A percentile compares a stretch with the other conserved stretches of the same genome.
These are phyloP conservation scores for Sarcoramphus papa DNA, from an alignment of 2,797 vertebrate species.

Conservation along the genomic window DNA sequence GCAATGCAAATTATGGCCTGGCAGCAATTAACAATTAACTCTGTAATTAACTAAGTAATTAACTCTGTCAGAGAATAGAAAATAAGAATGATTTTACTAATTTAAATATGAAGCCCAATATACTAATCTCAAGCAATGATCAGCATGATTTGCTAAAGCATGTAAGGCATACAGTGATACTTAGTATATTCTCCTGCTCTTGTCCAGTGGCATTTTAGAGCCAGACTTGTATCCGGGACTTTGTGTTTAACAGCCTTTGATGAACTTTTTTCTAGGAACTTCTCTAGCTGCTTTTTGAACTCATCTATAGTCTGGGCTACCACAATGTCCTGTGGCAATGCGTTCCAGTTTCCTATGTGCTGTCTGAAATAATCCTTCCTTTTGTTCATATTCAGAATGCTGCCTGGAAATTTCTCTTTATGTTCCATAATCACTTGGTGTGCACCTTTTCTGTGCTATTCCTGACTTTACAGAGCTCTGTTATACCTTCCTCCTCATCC, in stretches of 20 bases:
- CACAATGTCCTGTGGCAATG: neutral
- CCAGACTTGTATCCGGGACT: neutral
- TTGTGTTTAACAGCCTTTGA: neutral
- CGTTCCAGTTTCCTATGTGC: neutral
- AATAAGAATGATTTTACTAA: neutral
- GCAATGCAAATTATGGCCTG: neutral
- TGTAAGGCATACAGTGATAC: neutral
- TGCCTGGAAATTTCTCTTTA: neutral
- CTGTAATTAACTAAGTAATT: neutral
- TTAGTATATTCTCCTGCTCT: neutral
- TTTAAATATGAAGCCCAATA: neutral
- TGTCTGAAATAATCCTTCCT: neutral
- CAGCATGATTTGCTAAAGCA: neutral
- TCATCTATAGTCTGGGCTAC: neutral
- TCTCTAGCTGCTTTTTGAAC: neutral
- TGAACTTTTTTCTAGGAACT: neutral
- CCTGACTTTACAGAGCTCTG: neutral
- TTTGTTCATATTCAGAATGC: neutral
- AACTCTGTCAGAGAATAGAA: neutral
- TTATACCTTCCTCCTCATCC: neutral
- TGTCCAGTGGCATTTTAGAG: neutral
- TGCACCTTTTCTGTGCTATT: neutral
- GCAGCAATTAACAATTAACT: neutral
- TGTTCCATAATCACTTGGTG: neutral
- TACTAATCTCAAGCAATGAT: neutral